Conservation (phyloP, 2,113 vertebrate genomes). For the Alaudala cheleensis region DNA sequence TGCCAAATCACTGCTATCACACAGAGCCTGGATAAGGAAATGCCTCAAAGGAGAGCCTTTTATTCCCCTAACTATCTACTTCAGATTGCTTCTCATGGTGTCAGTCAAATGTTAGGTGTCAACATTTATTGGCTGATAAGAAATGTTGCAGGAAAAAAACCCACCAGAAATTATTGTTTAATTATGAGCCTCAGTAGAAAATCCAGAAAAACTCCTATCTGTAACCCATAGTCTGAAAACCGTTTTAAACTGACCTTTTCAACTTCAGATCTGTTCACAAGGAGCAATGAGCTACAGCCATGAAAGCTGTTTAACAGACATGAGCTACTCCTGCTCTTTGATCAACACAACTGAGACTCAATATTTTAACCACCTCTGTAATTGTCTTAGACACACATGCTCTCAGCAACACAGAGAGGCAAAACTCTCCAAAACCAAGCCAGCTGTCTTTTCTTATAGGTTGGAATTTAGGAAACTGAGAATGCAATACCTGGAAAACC, state of each 20-base stretch:
- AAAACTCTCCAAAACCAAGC: neutral
- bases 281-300: neutral
- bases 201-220: neutral
- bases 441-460: neutral
- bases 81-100: neutral
- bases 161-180: neutral
- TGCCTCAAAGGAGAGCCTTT: neutral
- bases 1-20: neutral
- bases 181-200: neutral
- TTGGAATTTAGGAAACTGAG: neutral
- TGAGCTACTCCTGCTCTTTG: neutral
- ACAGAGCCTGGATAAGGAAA: neutral
- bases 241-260: neutral
- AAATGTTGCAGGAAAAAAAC: neutral
- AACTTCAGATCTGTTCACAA: neutral
- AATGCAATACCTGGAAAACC: neutral
- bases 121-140: neutral
- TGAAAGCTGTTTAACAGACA: neutral
- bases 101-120: neutral
- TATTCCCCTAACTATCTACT: neutral
- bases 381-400: neutral
- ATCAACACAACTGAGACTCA: neutral
- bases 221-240: neutral
- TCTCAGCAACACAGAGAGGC: neutral
- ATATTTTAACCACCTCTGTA: neutral